Evolutionary conservation across 2,888 invertebrate species (phyloP), one percentile per base, ranked within the genome.

Genomic region (Orgyia antiqua): DNA sequence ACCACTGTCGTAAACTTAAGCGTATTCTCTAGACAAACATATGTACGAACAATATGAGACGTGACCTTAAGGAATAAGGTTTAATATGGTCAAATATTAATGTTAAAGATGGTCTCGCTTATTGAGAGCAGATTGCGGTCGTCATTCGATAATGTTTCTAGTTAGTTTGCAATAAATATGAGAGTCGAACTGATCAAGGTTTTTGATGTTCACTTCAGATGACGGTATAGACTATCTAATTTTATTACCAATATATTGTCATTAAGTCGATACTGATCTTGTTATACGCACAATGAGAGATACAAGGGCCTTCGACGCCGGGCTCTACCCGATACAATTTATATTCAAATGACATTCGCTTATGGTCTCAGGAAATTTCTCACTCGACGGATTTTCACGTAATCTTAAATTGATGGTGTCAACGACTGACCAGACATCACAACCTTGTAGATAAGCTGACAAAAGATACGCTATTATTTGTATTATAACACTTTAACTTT

Each of bases 191-290:
- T 55, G 63, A 58, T 46, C 57, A 58, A 54, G 58, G 60, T 52
- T 52, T 54, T 60, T 70, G 80, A 76, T 77, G 79, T 78, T 72
- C 68, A 62, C 62, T 62, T 56, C n/a, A 65, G 69, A 74, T 82
- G 82, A 83, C 78, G 77, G 68, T 67, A 71, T 69, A 71, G 79
- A 75, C 84, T 82, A 84, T 86, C 86, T 83, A 82, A 84, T 80
- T 86, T 86, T 84, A 84, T 83, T 78, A 83, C 82, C 86, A 84
- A 86, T 86, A 86, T 86, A 84, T 86, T 84, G 86, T 86, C 84
- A 86, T 86, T 84, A 86, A 80, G 80, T 75, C 76, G 86, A 86
- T 84, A 84, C 83, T 84, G 83, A 84, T 84, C 86, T 84, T 84
- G 86, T 84, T 83, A 82, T 82, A 84, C 76, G 79, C 80, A 84